Base-by-base conservation (phyloP, 1,140 invertebrate genomes). In the Diachasma alloeum region DNA sequence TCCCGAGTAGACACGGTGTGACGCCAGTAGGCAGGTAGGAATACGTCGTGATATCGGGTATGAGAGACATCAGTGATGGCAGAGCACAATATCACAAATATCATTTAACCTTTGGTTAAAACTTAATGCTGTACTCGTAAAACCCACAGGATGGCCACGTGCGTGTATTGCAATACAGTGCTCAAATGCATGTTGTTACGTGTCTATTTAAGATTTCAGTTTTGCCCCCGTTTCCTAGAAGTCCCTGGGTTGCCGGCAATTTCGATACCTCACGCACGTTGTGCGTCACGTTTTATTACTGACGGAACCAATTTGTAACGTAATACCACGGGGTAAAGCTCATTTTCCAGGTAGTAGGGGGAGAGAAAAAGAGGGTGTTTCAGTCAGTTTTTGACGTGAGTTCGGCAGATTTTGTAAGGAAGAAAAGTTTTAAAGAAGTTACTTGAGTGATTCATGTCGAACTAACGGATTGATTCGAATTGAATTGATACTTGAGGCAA, bases 271-370 rank as follows among this genome's bases (percentile, higher is more conserved):
- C 66, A 75, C 74, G 74, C 74, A 75, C 74, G 17, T 26, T 37
- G 72, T 74, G 72, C 72, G 59, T 75, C 73, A 70, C 74, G 74
- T 75, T 75, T 70, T 75, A 75, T 70, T 75, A 70, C 74, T 26
- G 24, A 24, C 59, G 22, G 42, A 37, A 48, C 66, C 46, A 75
- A 75, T 75, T 75, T 75, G 26, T 37, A 59, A 26, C n/a, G n/a
- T 56, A 70, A 75, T 75, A 75, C 70, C 67, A 46, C 4, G 15
- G n/a, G 24, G 63, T 46, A 68, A 68, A 68, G 4, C 66, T 68
- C 63, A 48, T 75, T 75, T 75, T 66, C 17, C 39, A 31, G 31
- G 31, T 2, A 6, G 31, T 6, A 31, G 31, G 2, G 31, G 6
- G 31, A 31, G 31, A 31, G 31, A 31, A 6, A 31, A 6, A 31